Evolutionary conservation across 2,113 vertebrate species (phyloP), one percentile per base, ranked within the genome.

Genomic region (Gavialis gangeticus): DNA sequence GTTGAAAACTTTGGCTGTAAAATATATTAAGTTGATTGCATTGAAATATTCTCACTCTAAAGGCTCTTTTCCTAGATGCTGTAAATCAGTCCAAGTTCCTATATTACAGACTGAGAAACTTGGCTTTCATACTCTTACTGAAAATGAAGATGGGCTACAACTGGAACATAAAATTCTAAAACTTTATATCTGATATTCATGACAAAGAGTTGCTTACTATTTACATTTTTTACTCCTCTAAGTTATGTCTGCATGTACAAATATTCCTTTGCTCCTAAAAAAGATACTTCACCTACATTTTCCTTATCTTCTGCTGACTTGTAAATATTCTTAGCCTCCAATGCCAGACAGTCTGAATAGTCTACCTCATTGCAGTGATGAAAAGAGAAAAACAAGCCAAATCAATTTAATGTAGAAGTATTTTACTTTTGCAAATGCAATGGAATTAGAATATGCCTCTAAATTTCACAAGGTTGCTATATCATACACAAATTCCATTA

Each of bases 81-180:
- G 28, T 93, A 96, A 95, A 97, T 95, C 87, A 91, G 24, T 89
- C 97, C 94, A 91, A 92, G 91, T 90, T 93, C 69, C 80, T 87
- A 60, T 85, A 83, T 86, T 94, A 87, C 73, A 95, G 84, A 59
- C 66, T 90, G 62, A 62, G 84, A 94, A 96, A 95, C 27, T 57
- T 89, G 82, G 22, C 25, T 91, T 90, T 83, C 82, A 4, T 83
- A 75, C 81, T 90, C 89, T 93, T 66, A 55, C 46, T 30, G 18
- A 56, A 55, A 4, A 25, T 9, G 34, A 62, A 0, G 1, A 82
- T 69, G 22, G 89, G 46, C 21, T 90, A 79, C 34, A 57, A 57
- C 4, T 66, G 21, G 22, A 69, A 83, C 8, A 59, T 69, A 16
- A n/a, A 24, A 67, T 64, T 18, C 25, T 75, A 18, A 88, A 4